phyloP scores from a whole-genome alignment of 2,888 invertebrate genomes.

The Leptopterna dolabrata region DNA sequence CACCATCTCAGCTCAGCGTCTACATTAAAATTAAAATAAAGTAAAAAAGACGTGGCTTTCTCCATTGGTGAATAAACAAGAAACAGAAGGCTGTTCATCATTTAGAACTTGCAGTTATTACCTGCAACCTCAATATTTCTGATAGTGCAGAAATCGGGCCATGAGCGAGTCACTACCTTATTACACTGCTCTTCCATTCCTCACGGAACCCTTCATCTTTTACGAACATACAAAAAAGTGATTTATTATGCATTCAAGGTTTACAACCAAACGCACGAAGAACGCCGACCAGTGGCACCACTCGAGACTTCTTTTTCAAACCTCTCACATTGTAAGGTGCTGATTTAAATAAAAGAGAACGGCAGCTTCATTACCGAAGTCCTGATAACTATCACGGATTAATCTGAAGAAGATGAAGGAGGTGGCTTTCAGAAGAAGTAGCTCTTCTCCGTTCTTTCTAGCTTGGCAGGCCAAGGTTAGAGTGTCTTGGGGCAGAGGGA shows the following conservation, averaged over 20 bases:
- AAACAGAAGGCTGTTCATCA: too few relatives aligned
- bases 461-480: neutral
- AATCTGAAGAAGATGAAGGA: neutral
- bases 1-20: too few relatives aligned
- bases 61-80: too few relatives aligned
- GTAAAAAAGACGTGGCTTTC: too few relatives aligned
- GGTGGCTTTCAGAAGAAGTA: neutral
- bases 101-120: too few relatives aligned
- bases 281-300: neutral
- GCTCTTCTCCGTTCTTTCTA: neutral
- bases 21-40: too few relatives aligned
- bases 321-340: neutral
- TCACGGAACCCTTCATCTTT: neutral
- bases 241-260: neutral
- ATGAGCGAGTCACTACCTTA: too few relatives aligned
- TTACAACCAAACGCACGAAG: neutral
- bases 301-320: neutral
- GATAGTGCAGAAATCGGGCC: too few relatives aligned
- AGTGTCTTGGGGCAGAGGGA: neutral
- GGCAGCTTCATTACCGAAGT: neutral
- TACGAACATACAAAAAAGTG: neutral
- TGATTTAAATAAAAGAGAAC: constrained; percentile 11
- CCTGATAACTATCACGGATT: neutral
- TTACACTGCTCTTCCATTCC: neutral
- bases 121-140: too few relatives aligned